Evolutionary conservation across 2,113 vertebrate genomes (phyloP), one percentile per base, ranked within the genome.

Genomic region (Sprattus sprattus): DNA sequence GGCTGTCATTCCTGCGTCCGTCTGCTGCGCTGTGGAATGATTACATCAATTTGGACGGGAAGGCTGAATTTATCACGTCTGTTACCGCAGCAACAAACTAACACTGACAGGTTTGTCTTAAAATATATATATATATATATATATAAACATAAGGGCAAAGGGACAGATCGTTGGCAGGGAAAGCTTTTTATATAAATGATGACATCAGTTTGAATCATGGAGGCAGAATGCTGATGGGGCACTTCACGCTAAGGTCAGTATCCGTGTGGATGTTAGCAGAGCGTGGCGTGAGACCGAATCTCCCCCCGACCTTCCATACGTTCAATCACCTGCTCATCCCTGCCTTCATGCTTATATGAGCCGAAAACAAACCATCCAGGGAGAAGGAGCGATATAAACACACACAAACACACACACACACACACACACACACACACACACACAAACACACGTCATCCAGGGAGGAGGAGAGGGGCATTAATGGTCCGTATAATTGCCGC

Each of bases 41-140:
- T 80, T 85, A 13, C 84, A 88, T 89, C 84, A 85, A 82, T 84
- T 75, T 67, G 64, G 11, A 71, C 64, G 60, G 75, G 46, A 52
- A 9, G 52, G 71, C 10, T 71, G 64, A 11, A 28, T 71, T 25
- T 71, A 7, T 4, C 64, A 15, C 28, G 15, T 25, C 64, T 13
- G 25, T 71, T 32, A 71, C 32, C 25, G 64, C 64, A 28, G 64
- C 8, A 3, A 28, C 64, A 28, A 32, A 32, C 64, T 28, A 28
- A 32, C 32, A 11, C 15, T 71, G 64, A 25, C 64, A 28, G 25
- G 25, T 28, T 71, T 32, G 3, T 71, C 64, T 71, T 28, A 28
- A 71, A 71, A 71, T 11, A 71, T 28, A 71, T 25, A 28, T 28
- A 71, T 25, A 3, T 28, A 25, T 28, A 28, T 28, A 25, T 28